Evolutionary conservation across 2,888 invertebrate genomes (phyloP).

Genomic region (Hypselothyrea guttata): DNA sequence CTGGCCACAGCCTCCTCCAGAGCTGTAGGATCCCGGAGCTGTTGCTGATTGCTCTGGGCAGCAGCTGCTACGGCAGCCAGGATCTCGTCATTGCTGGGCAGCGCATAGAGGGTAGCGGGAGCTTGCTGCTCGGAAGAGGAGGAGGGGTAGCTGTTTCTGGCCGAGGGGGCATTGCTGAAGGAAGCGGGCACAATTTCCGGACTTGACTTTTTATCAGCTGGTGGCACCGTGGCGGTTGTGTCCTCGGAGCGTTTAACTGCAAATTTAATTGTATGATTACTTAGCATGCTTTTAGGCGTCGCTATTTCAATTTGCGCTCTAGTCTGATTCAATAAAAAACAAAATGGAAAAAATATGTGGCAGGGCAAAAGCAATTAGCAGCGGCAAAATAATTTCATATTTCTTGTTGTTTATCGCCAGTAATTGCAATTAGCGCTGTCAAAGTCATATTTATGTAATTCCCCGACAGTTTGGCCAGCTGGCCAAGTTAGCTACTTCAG

Average conservation of each 20-base stretch:
- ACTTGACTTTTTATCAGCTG: conserved; percentile 77
- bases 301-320: background rate
- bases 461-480: conserved; percentile 4
- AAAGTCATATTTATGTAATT: conserved; percentile 62
- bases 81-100: conserved; percentile 74
- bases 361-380: conserved; percentile 58
- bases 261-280: conserved; percentile 52
- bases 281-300: conserved; percentile 48
- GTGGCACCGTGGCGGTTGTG: conserved; percentile 37
- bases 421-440: conserved; percentile 73
- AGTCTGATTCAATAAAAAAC: conserved; percentile 68
- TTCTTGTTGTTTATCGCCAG: conserved; percentile 10
- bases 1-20: conserved; percentile 60
- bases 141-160: conserved; percentile 33
- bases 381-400: conserved; percentile 56
- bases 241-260: conserved; percentile 56
- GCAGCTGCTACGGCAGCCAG: conserved; percentile 79
- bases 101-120: conserved; percentile 50
- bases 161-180: conserved; percentile 71
- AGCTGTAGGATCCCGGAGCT: conserved; percentile 58
- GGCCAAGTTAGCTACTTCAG: conserved; percentile 38
- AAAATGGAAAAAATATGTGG: too few species aligned
- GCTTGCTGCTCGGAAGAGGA: conserved; percentile 31
- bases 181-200: conserved; percentile 79
- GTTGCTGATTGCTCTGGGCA: conserved; percentile 66